Base-by-base conservation (phyloP, 2,797 vertebrate genomes). In the Corythornis leucogaster region DNA sequence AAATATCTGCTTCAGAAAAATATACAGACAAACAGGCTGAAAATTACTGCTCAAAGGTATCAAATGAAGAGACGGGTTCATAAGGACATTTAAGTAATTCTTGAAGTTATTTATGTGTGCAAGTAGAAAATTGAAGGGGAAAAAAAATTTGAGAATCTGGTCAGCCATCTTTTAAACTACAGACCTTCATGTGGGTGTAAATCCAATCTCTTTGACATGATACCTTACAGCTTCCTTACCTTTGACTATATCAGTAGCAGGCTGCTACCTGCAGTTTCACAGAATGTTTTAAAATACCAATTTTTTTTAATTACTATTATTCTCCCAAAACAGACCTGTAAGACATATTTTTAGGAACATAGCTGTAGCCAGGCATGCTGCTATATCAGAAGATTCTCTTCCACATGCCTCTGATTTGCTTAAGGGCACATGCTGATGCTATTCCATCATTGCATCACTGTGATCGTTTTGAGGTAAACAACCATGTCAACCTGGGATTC, bases 341-440 rank as follows among this genome's bases (percentile, higher is more conserved):
- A 82, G 20, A 5, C 1, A 1, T 66, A 59, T 92, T 86, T 94
- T 91, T 86, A 59, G 88, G 61, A 85, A 8, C 64, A 12, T 3
- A 40, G 33, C 33, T 57, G 64, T 54, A 89, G 3, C 6, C 70
- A 88, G 88, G 80, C 74, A 30, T 6, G 2, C 14, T 79, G 92
- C 70, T 45, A 21, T 40, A 24, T 38, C 63, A 76, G 53, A 71
- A 69, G 21, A 55, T 51, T 85, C 38, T 62, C 46, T 71, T 69
- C 61, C 69, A 42, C 61, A 18, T 0, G 0, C 53, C 61, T 53
- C 55, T 1, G 8, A 15, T 12, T 62, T 79, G 31, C 38, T 7
- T 17, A 24, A 33, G 77, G 16, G 22, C 5, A 31, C 33, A 1
- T 0, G 0, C 26, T 28, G 74, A 73, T 19, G 74, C 7, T 5